phyloP scores from a whole-genome alignment of 2,113 vertebrate species.

The Pseudorasbora parva region DNA sequence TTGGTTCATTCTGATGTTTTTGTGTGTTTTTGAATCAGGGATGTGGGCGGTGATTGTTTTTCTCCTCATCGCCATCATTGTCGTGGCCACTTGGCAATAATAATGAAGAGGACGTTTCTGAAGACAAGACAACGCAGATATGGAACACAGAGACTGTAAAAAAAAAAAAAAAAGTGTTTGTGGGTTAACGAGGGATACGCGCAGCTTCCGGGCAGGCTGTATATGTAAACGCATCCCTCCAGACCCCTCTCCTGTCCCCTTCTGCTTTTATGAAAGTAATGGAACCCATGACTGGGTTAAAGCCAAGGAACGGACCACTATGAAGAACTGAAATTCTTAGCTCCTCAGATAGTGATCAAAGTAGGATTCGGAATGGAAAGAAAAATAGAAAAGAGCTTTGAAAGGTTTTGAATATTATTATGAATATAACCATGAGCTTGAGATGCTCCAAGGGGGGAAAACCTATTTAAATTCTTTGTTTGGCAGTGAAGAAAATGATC shows the following conservation, averaged over 20 bases:
- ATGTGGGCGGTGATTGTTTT: conserved; percentile 83
- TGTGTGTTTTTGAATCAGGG: conserved; percentile 66
- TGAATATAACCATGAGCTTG: conserved; percentile 22
- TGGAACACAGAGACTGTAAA: not conserved
- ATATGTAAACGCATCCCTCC: not conserved
- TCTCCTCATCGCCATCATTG: conserved; percentile 79
- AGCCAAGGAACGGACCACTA: conserved; percentile 35
- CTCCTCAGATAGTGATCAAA: conserved; percentile 22
- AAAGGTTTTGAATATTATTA: conserved; percentile 18
- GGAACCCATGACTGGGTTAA: not conserved
- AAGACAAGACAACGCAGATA: conserved; percentile 10
- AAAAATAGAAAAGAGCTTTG: conserved; percentile 28
- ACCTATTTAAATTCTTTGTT: conserved; percentile 21
- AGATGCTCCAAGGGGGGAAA: conserved; percentile 22
- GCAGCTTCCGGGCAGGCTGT: not conserved
- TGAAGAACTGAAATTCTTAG: conserved; percentile 18
- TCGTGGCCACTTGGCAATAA: conserved; percentile 75
- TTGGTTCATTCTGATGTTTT: not conserved
- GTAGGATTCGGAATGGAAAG: conserved; percentile 12
- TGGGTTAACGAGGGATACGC: not conserved
- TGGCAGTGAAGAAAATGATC: conserved; percentile 13
- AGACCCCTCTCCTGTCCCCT: not conserved
- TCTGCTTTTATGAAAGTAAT: not conserved
- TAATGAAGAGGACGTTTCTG: conserved; percentile 52
- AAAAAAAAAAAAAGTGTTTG: not conserved